Percentiles rank a stretch among this genome's conserved stretches.
These are phyloP conservation scores for Andinoacara biseriatus DNA, from an alignment of 2,113 vertebrate species.

Conservation along the genomic window DNA sequence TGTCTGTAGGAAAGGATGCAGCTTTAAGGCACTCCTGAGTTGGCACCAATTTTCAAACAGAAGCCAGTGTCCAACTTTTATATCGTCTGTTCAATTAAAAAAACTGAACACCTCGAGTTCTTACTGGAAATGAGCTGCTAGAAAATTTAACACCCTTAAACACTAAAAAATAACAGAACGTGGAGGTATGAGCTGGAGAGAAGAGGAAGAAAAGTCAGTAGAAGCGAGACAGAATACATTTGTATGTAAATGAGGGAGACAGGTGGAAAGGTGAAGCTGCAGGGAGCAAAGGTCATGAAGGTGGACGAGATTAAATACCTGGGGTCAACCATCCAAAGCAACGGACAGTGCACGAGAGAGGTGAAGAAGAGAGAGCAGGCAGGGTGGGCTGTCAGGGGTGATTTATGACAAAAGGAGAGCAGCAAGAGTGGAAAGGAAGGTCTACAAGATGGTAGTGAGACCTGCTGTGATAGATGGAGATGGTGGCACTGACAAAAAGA, in stretches of 20 bases:
- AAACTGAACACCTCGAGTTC: neutral
- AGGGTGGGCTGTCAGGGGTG: no score
- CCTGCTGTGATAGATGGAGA: neutral
- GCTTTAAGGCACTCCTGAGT: no score
- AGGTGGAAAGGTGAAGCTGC: neutral
- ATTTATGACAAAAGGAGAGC: neutral
- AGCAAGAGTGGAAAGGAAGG: neutral
- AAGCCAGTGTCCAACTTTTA: neutral
- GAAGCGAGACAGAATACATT: neutral
- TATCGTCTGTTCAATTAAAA: neutral
- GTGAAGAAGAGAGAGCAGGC: neutral
- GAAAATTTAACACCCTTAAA: no score
- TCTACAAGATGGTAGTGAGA: neutral
- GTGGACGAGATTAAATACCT: neutral
- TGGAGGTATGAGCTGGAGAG: neutral
- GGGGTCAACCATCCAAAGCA: neutral
- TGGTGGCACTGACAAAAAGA: neutral
- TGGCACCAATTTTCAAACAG: neutral
- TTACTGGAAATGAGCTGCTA: neutral
- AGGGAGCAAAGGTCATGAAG: neutral
- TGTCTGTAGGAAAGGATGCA: no score
- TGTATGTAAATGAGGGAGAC: neutral
- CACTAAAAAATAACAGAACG: neutral
- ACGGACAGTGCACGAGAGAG: neutral
- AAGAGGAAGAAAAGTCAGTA: neutral